Evolutionary conservation across 2,113 vertebrate species (phyloP).

Genomic region (Chrysochloris asiatica): DNA sequence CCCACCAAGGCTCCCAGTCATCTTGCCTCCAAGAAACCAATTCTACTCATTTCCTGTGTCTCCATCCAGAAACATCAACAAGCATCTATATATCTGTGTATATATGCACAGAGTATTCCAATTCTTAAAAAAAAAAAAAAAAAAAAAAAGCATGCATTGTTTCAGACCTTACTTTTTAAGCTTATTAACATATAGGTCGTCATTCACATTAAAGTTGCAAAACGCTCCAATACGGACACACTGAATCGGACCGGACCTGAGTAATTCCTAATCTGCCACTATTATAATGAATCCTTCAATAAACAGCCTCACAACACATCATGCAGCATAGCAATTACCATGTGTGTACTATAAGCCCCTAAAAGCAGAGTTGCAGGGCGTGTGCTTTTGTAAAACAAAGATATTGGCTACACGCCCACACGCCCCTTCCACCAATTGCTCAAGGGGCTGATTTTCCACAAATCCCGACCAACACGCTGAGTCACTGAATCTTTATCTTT

Average conservation of each 20-base stretch:
- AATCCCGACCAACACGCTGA: background rate
- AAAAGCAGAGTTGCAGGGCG: background rate
- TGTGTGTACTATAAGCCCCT: background rate
- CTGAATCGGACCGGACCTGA: background rate
- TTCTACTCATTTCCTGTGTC: background rate
- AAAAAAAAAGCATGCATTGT: too few relatives aligned
- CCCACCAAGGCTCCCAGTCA: too few relatives aligned
- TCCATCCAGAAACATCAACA: background rate
- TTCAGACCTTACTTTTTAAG: too few relatives aligned
- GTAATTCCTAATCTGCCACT: background rate
- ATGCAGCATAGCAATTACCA: background rate
- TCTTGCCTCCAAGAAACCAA: too few relatives aligned
- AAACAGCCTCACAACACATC: background rate
- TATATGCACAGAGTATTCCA: too few relatives aligned
- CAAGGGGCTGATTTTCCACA: background rate
- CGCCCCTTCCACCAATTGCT: background rate
- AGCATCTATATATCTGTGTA: too few relatives aligned
- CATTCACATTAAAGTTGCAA: background rate
- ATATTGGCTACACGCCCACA: background rate
- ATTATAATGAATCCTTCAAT: background rate
- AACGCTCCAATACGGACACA: background rate
- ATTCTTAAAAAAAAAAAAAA: too few relatives aligned
- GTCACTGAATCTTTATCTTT: conserved; percentile 19
- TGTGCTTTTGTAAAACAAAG: conserved; percentile 8
- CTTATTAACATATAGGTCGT: background rate